Evolutionary conservation across 2,113 vertebrate species (phyloP).

Genomic region (Aegotheles bennettii): DNA sequence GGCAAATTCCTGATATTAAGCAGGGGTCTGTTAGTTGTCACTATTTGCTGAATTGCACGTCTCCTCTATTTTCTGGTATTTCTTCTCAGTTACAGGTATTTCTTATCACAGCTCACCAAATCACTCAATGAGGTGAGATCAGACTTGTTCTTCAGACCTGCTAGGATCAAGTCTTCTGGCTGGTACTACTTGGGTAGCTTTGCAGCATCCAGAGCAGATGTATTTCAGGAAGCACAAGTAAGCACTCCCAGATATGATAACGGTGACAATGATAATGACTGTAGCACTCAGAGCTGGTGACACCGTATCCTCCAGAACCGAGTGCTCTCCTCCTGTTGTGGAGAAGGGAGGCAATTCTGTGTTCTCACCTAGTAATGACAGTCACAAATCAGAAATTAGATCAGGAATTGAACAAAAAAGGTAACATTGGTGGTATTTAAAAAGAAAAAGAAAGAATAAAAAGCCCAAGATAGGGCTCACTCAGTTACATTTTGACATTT

Average conservation of each 20-base stretch:
- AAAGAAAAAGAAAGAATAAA: not conserved
- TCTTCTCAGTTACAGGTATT: not conserved
- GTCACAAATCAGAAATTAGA: not conserved
- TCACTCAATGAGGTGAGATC: not conserved
- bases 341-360: not conserved
- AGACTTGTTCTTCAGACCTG: slow-evolving; percentile 74
- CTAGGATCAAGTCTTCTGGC: slow-evolving; percentile 35
- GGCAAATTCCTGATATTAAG: not conserved
- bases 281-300: slow-evolving; percentile 68
- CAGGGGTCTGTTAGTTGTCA: not conserved
- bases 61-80: not conserved
- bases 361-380: not conserved
- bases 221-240: slow-evolving; percentile 78
- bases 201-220: slow-evolving; percentile 73
- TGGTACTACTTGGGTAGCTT: slow-evolving; percentile 63
- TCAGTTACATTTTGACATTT: not conserved
- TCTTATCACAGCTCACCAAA: not conserved
- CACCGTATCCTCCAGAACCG: slow-evolving; percentile 27
- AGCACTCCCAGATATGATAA: slow-evolving; percentile 51
- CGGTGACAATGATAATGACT: slow-evolving; percentile 66
- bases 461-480: fast-evolving
- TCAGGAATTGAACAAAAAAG: not conserved
- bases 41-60: fast-evolving
- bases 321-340: slow-evolving; percentile 34
- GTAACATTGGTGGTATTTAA: fast-evolving